Base-by-base conservation (phyloP, 2,797 vertebrate species). In the Erethizon dorsatum region DNA sequence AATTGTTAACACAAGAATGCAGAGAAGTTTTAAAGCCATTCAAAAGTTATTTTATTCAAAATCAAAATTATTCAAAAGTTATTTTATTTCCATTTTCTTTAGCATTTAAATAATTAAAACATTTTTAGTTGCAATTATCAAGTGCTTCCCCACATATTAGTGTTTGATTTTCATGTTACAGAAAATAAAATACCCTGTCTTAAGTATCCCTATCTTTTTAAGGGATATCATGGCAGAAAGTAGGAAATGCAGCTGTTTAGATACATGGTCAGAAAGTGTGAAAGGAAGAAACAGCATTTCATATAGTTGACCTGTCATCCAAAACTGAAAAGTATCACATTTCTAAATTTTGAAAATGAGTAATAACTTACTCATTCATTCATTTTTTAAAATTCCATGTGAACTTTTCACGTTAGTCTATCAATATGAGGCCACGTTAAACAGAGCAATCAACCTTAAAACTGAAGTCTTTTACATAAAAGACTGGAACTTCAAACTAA, bases 231-330 rank as follows among this genome's bases (percentile, higher is more conserved):
- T 33, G 33, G 26, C 41, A 93, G n/a, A 33, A 80, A 90, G 2
- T 6, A 94, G 37, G 80, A 82, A 84, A 95, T 91, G 37, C 1
- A 88, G 47, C 7, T 71, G 4, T 95, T 97, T 86, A 93, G 24
- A 83, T 7, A 83, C 33, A 89, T 31, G 11, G 3, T 91, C 79
- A 98, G 65, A 96, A 96, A 96, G 73, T 1, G 0, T 94, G 93
- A 96, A 96, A 95, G 52, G 89, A 97, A 95, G 52, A 92, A 96
- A 96, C 89, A 13, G 75, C 61, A 94, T 5, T 88, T 96, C 17
- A 90, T 84, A 95, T 96, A 97, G 69, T 82, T 97, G 31, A 57
- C 41, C 80, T 82, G 54, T 79, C 94, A 96, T 83, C 52, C 67
- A 95, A 97, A 97, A 96, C 67, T 0, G 15, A 97, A 94, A 57